These are phyloP conservation scores for Cirrhinus molitorella DNA, from an alignment of 2,797 vertebrate genomes.

Conservation along the genomic window DNA sequence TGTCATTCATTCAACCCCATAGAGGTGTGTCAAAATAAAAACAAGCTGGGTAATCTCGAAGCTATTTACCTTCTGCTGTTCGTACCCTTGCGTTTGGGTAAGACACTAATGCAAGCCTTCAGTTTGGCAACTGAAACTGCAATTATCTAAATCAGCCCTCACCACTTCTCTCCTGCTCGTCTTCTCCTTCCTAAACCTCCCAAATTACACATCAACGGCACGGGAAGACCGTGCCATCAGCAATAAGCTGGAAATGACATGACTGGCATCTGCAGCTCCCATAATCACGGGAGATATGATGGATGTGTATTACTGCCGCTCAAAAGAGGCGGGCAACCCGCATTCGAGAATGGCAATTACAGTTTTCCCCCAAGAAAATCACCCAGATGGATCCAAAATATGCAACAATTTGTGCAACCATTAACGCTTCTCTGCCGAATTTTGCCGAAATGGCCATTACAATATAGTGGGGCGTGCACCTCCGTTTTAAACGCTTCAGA, in stretches of 20 bases:
- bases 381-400: slow-evolving; percentile 79
- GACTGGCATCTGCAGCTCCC: slow-evolving; percentile 57
- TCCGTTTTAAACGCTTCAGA: slow-evolving; percentile 70
- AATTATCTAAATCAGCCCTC: slow-evolving; percentile 61
- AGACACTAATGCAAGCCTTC: slow-evolving; percentile 55
- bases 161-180: slow-evolving; percentile 49
- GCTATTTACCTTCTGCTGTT: slow-evolving; percentile 59
- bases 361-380: slow-evolving; percentile 72
- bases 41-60: slow-evolving; percentile 55
- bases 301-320: slow-evolving; percentile 56
- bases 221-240: slow-evolving; percentile 50
- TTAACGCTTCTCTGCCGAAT: slow-evolving; percentile 76
- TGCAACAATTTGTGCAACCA: slow-evolving; percentile 79
- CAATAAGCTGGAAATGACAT: slow-evolving; percentile 60
- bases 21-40: slow-evolving; percentile 52
- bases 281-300: slow-evolving; percentile 63
- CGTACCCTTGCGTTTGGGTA: slow-evolving; percentile 45
- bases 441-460: slow-evolving; percentile 77
- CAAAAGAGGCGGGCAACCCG: slow-evolving; percentile 55
- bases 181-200: slow-evolving; percentile 56
- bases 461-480: slow-evolving; percentile 70
- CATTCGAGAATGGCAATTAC: slow-evolving; percentile 75
- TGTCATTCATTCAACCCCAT: slow-evolving; percentile 33
- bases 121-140: slow-evolving; percentile 55
- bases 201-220: slow-evolving; percentile 58